Evolutionary conservation across 2,888 invertebrate genomes (phyloP).

Genomic region (Scaptomyza tumidula): DNA sequence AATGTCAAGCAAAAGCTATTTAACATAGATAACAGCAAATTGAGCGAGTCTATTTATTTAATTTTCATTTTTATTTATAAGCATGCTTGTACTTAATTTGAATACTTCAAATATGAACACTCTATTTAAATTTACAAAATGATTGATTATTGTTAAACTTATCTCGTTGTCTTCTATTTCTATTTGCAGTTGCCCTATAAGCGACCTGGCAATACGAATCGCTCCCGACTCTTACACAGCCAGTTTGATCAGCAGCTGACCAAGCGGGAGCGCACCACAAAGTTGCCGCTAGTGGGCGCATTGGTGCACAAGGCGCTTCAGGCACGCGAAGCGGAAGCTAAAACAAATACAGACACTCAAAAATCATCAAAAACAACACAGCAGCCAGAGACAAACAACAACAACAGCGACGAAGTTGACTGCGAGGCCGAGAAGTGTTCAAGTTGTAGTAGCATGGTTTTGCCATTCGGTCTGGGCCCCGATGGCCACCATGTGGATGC

Average conservation of each 20-base stretch:
- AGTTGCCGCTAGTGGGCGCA: constrained; percentile 62
- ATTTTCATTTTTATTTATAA: too few relatives aligned
- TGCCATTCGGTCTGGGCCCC: constrained; percentile 83
- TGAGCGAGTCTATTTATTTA: too few relatives aligned
- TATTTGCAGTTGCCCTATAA: constrained; percentile 50
- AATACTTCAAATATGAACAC: background rate
- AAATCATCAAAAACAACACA: background rate
- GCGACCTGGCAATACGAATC: constrained; percentile 58
- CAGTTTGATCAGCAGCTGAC: constrained; percentile 57
- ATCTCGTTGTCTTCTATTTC: background rate
- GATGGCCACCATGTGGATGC: constrained; percentile 81
- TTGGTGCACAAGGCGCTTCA: constrained; percentile 58
- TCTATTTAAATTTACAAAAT: background rate
- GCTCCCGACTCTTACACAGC: constrained; percentile 22
- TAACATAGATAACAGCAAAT: constrained; percentile 30
- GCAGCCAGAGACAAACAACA: constrained; percentile 1
- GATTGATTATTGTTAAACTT: background rate
- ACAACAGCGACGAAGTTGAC: constrained; percentile 8
- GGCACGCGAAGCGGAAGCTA: constrained; percentile 27
- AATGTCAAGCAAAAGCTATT: constrained; percentile 30
- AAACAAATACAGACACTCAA: background rate
- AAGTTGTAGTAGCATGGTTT: constrained; percentile 74
- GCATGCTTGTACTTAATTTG: background rate
- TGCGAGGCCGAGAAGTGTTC: background rate
- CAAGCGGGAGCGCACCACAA: constrained; percentile 56